Evolutionary conservation across 2,113 vertebrate species (phyloP).

Genomic region (Apeltes quadracus): DNA sequence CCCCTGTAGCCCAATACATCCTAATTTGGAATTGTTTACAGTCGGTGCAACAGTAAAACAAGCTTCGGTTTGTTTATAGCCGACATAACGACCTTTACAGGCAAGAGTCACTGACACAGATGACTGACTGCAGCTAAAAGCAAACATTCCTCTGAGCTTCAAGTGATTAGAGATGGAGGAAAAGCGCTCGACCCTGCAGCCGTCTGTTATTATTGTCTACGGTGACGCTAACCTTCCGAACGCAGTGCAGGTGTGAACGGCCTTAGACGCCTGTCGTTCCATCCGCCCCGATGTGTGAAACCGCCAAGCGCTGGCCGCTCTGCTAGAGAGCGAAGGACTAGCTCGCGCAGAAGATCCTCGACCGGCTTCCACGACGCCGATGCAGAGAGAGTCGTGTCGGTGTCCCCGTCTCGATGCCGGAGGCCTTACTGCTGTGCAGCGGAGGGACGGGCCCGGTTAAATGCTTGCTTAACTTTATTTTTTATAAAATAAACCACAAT

Average conservation of each 20-base stretch:
- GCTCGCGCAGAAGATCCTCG: conserved; percentile 22
- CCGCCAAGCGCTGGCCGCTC: not conserved
- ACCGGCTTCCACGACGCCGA: conserved; percentile 25
- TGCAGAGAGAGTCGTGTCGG: conserved; percentile 25
- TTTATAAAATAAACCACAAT: too few species aligned
- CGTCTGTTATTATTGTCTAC: not conserved
- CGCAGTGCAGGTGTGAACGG: conserved; percentile 40
- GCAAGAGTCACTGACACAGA: conserved; percentile 16
- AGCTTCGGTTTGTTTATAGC: conserved; percentile 47
- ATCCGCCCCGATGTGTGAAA: conserved; percentile 32
- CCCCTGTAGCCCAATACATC: not conserved
- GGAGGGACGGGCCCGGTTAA: not conserved
- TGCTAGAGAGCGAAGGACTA: conserved; percentile 31
- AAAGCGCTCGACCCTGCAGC: conserved; percentile 5
- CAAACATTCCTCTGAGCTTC: conserved; percentile 40
- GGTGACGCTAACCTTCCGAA: not conserved
- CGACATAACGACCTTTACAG: conserved; percentile 16
- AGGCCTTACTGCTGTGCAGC: not conserved
- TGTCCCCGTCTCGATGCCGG: too few species aligned
- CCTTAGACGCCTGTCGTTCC: too few species aligned
- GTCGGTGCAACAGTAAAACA: conserved; percentile 16
- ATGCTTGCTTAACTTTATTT: too few species aligned
- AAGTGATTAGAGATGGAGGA: conserved; percentile 1
- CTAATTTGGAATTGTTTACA: conserved; percentile 40
- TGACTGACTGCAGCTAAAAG: conserved; percentile 27